Conservation (phyloP, 2,888 invertebrate genomes). For the Eupithecia pulchellata region DNA sequence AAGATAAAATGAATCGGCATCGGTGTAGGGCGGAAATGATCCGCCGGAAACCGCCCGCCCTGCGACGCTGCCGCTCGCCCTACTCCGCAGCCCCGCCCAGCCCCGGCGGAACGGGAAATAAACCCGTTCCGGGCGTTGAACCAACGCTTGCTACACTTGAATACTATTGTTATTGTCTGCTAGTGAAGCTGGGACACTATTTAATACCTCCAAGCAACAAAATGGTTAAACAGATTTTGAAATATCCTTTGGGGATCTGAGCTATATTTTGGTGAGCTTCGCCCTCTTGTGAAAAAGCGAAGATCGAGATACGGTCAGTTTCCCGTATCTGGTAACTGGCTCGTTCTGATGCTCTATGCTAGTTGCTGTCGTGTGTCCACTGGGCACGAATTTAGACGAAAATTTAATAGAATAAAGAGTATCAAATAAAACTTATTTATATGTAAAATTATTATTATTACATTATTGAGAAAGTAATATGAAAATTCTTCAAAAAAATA, state of each 20-base stretch:
- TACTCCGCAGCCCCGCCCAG: neutral
- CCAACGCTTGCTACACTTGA: neutral
- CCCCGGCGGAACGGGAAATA: constrained; percentile 19
- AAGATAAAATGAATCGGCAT: constrained; percentile 9
- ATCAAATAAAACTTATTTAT: no score
- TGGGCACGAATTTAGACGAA: no score
- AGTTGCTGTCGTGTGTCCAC: no score
- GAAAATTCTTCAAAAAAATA: no score
- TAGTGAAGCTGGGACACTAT: no score
- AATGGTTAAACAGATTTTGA: neutral
- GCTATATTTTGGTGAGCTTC: neutral
- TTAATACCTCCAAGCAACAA: neutral
- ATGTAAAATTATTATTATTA: no score
- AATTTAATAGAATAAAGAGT: no score
- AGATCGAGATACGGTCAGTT: neutral
- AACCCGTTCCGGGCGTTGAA: constrained; percentile 22
- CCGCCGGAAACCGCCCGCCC: constrained; percentile 23
- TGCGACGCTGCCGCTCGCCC: neutral
- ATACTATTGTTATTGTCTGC: constrained; percentile 10
- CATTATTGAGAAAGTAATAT: no score
- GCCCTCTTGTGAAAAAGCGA: neutral
- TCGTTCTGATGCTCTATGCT: no score
- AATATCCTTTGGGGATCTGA: neutral
- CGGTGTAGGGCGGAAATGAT: constrained; percentile 21
- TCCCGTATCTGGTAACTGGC: neutral